Evolutionary conservation across 2,113 vertebrate species (phyloP), one percentile per base, ranked within the genome.

Genomic region (Rana temporaria): DNA sequence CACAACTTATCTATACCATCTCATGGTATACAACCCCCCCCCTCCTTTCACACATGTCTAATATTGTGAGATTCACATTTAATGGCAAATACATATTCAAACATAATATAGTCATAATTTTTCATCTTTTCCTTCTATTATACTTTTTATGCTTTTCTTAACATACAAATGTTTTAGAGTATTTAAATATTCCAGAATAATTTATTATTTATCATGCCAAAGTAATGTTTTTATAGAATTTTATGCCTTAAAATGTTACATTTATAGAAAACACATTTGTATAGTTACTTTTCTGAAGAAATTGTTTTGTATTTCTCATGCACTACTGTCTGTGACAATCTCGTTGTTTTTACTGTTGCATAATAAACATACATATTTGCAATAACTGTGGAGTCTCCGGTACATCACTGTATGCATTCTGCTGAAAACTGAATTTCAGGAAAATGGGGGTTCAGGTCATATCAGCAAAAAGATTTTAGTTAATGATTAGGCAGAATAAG

Each of bases 181-280:
- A 6, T 79, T 69, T 19, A 57, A 68, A 32, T 78, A 69, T 69
- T 68, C 4, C 14, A 56, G n/a, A 79, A 34, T 79, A 79, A 79
- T 79, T 79, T 79, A 79, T 79, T 79, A 79, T 79, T 79, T 79
- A 42, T 79, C 18, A 78, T 24, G 66, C 20, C 18, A 24, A 20
- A 71, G 24, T 52, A 9, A 55, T 17, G 38, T 53, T 67, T 78
- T 62, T 55, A 19, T 67, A 55, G 63, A 38, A 24, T 59, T 42
- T 4, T 57, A 24, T 79, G 26, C 30, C 17, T 57, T 26, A 42
- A 60, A 20, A 56, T 79, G 30, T 11, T 52, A 19, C 42, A 66
- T 78, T 69, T 79, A 5, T 68, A 68, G 65, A 79, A 42, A 75
- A 16, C 24, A 57, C 19, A 53, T 68, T 79, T 68, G 64, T 67